phyloP scores from a whole-genome alignment of 2,797 vertebrate genomes.

The Pangasius krempfi region DNA sequence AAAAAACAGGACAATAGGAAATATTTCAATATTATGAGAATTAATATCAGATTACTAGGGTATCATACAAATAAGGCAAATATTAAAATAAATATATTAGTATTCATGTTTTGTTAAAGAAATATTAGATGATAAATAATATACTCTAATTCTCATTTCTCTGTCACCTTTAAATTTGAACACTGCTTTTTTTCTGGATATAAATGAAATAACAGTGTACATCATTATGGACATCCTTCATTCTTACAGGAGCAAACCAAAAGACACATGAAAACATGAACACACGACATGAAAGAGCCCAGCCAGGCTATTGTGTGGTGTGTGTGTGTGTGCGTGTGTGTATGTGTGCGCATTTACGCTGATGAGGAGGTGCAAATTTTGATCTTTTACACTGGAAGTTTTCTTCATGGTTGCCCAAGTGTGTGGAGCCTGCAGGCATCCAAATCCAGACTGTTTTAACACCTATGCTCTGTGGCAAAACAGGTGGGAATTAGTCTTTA shows the following conservation, averaged over 20 bases:
- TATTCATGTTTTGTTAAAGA: neutral
- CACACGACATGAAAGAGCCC: neutral
- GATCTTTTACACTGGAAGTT: conserved; percentile 12
- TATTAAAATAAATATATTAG: neutral
- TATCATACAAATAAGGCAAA: neutral
- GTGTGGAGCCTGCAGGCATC: neutral
- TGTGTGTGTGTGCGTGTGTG: neutral
- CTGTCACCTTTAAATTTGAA: neutral
- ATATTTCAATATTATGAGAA: neutral
- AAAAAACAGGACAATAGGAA: neutral
- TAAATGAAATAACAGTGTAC: neutral
- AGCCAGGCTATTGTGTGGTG: neutral
- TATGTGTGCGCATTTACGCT: neutral
- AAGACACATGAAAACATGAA: neutral
- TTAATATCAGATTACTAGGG: too few species aligned
- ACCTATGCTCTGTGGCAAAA: conserved; percentile 1
- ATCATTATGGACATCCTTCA: neutral
- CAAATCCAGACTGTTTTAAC: neutral
- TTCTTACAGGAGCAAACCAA: neutral
- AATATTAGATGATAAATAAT: too few species aligned
- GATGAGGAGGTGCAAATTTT: conserved; percentile 5
- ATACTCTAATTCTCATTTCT: neutral
- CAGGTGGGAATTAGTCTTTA: conserved; percentile 31
- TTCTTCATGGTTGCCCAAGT: conserved; percentile 3
- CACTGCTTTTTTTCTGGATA: neutral